Conservation (phyloP, 2,113 vertebrate species). For the Gambusia affinis region DNA sequence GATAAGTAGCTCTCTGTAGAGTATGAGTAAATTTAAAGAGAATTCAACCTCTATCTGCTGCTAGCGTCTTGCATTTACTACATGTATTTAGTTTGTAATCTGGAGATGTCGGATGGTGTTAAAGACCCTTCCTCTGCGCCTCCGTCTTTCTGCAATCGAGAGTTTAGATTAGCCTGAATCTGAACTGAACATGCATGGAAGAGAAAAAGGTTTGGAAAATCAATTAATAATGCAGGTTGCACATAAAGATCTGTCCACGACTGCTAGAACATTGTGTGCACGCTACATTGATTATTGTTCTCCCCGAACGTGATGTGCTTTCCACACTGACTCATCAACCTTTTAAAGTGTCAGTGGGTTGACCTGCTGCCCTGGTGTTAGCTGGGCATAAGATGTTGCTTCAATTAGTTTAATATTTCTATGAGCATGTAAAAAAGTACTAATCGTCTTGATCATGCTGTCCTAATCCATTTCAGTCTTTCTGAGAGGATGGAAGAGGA, state of each 20-base stretch:
- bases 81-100: background rate
- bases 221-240: conserved; percentile 63
- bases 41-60: background rate
- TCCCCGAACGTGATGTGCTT: background rate
- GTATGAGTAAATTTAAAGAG: fast-evolving
- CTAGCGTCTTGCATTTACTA: background rate
- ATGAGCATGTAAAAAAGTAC: background rate
- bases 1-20: background rate
- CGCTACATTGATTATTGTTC: conserved; percentile 25
- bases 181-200: background rate
- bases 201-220: conserved; percentile 52
- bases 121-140: too few species aligned
- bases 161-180: background rate
- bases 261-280: conserved; percentile 16
- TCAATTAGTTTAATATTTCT: background rate
- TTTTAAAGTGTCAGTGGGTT: background rate
- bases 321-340: background rate
- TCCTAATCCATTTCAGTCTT: background rate
- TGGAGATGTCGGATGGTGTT: background rate
- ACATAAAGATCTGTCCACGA: conserved; percentile 31
- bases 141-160: background rate
- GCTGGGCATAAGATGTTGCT: background rate
- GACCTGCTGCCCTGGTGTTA: background rate
- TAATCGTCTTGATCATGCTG: background rate
- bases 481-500: background rate